These are phyloP conservation scores for Margaritifera margaritifera DNA, from an alignment of 2,888 invertebrate species.

Conservation along the genomic window DNA sequence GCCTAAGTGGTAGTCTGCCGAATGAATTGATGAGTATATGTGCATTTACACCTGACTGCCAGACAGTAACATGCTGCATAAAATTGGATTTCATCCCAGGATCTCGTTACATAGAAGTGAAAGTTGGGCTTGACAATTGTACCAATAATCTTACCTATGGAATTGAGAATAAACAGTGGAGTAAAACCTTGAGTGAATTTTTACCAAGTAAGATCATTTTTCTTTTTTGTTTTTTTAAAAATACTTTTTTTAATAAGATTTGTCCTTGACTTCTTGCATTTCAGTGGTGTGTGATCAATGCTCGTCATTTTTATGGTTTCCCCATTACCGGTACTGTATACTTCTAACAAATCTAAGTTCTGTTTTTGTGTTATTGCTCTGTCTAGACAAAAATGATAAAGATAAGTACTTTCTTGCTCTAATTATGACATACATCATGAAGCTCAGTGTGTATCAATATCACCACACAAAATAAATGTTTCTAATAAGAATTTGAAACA, in stretches of 20 bases:
- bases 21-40: slow-evolving; percentile 9
- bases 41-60: slow-evolving; percentile 22
- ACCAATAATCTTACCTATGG: slow-evolving; percentile 24
- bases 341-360: no score
- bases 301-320: slow-evolving; percentile 6
- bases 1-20: not conserved
- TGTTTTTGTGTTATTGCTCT: no score
- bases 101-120: slow-evolving; percentile 17
- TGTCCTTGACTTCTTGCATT: no score
- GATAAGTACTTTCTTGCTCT: no score
- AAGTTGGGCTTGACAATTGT: slow-evolving; percentile 29
- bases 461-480: no score
- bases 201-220: no score
- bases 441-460: no score
- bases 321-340: slow-evolving; percentile 15
- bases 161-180: slow-evolving; percentile 44
- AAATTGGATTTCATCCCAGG: slow-evolving; percentile 24
- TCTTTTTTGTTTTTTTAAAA: no score
- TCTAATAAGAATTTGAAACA: no score
- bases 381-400: no score
- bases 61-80: slow-evolving; percentile 29
- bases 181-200: slow-evolving; percentile 14
- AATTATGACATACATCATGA: no score
- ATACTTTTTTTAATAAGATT: no score
- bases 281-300: not conserved